Conservation (phyloP, 2,888 invertebrate genomes). For the Hirtodrosophila histrioides region DNA sequence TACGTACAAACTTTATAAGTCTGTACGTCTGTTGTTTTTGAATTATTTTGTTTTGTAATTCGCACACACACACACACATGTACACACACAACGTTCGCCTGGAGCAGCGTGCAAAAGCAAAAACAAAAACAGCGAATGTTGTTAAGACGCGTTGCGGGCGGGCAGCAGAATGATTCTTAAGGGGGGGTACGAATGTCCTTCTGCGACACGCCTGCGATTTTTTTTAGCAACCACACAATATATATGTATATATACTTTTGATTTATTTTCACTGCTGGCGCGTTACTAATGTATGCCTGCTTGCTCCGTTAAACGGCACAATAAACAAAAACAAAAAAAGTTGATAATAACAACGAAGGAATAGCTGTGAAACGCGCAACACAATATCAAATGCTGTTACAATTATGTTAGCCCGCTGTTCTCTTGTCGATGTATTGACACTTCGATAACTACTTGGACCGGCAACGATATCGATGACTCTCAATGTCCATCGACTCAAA, state of each 20-base stretch:
- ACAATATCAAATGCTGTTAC: constrained; percentile 38
- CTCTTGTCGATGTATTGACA: background rate
- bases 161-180: constrained; percentile 7
- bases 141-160: constrained; percentile 24
- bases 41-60: constrained; percentile 41
- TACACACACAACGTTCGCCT: constrained; percentile 29
- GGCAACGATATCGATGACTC: constrained; percentile 3
- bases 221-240: background rate
- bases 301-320: constrained; percentile 33
- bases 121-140: constrained; percentile 47
- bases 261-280: constrained; percentile 20
- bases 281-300: constrained; percentile 4
- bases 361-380: constrained; percentile 43
- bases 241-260: constrained; percentile 19
- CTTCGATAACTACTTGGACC: constrained; percentile 9
- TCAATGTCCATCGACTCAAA: background rate
- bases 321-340: constrained; percentile 56
- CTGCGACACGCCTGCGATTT: constrained; percentile 2
- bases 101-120: constrained; percentile 47
- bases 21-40: constrained; percentile 13
- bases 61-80: constrained; percentile 15
- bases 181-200: constrained; percentile 35
- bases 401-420: constrained; percentile 22
- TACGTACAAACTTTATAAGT: background rate
- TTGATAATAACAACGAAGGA: constrained; percentile 42